A percentile compares a stretch with the other conserved stretches of the same genome.
Evolutionary conservation across 2,113 vertebrate species (phyloP).

Genomic region (Phodopus roborovskii): DNA sequence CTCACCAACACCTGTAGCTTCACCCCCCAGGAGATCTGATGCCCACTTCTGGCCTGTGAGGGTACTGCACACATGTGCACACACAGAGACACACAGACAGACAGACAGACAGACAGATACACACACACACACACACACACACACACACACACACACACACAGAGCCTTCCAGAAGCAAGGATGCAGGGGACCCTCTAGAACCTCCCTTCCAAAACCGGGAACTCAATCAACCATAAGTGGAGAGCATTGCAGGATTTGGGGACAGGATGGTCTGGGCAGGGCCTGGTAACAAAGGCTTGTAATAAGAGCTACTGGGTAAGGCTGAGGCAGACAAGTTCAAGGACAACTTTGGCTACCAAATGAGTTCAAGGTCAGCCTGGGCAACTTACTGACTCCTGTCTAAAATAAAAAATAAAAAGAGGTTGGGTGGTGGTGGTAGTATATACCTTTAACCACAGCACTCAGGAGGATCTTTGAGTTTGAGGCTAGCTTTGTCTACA

Average conservation of each 20-base stretch:
- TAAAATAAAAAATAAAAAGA: neutral
- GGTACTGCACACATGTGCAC: neutral
- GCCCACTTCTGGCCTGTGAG: neutral
- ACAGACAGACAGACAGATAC: neutral
- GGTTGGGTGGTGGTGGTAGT: neutral
- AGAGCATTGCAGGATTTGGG: neutral
- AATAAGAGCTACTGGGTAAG: neutral
- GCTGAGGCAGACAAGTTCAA: neutral
- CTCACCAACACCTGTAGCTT: neutral
- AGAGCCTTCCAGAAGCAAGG: neutral
- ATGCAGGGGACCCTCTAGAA: neutral
- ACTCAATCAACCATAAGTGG: too few relatives aligned
- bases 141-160: too few relatives aligned
- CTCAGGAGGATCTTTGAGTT: neutral
- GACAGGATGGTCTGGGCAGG: neutral
- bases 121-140: neutral
- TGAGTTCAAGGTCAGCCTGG: neutral
- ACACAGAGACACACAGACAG: neutral
- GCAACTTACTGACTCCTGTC: neutral
- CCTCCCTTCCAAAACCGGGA: neutral
- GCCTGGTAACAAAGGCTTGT: neutral
- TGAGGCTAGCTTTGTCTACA: neutral
- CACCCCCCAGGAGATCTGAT: neutral
- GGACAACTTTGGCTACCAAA: neutral
- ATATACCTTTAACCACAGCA: neutral